These are phyloP conservation scores for Prunella fulvescens DNA, from an alignment of 2,113 vertebrate genomes.

Conservation along the genomic window DNA sequence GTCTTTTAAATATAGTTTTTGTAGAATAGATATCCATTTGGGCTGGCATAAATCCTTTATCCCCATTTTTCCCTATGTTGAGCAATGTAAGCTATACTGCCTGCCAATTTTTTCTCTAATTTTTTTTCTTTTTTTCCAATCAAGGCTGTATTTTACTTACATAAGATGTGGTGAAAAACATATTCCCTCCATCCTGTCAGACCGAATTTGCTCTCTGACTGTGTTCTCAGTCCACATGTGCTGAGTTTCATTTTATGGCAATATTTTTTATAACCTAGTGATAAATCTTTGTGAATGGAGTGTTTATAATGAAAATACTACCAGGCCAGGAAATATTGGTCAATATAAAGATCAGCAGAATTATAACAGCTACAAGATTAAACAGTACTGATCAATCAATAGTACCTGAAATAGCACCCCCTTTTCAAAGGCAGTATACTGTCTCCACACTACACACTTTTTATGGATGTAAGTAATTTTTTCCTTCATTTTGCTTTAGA, in stretches of 20 bases:
- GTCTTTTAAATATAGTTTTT: background rate
- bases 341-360: background rate
- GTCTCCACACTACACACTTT: background rate
- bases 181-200: background rate
- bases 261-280: background rate
- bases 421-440: background rate
- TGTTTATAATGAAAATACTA: conserved; percentile 21
- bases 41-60: background rate
- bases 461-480: background rate
- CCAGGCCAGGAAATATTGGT: background rate
- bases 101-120: background rate
- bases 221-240: background rate
- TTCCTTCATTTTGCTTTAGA: background rate
- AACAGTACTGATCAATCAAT: background rate
- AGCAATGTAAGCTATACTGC: background rate
- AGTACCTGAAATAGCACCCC: background rate
- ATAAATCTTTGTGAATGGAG: conserved; percentile 12
- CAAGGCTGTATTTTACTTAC: background rate
- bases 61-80: background rate
- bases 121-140: background rate
- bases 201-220: background rate
- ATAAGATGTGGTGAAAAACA: background rate
- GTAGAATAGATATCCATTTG: background rate
- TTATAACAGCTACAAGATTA: background rate
- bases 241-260: background rate